A percentile compares a stretch with the other conserved stretches of the same genome.
Conservation (phyloP, 2,797 vertebrate species). For the Myiotriccus ornatus region DNA sequence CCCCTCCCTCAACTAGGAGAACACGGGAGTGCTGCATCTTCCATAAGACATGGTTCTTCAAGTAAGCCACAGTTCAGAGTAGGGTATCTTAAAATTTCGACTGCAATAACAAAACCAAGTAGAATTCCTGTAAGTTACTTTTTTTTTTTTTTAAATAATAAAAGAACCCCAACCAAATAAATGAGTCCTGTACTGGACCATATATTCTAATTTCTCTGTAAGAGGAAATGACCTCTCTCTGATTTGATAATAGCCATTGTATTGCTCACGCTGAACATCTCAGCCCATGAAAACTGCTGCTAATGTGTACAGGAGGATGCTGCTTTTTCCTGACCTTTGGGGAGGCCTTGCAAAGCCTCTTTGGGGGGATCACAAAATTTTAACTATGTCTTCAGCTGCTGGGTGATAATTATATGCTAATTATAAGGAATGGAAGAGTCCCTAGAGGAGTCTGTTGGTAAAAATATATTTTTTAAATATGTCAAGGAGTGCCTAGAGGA, state of each 20-base stretch:
- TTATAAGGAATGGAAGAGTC: slow-evolving; percentile 42
- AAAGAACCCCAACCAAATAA: too few species aligned
- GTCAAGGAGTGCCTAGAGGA: slow-evolving; percentile 54
- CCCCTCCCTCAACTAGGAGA: not conserved
- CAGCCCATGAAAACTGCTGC: not conserved
- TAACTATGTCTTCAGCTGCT: slow-evolving; percentile 52
- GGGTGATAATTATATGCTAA: slow-evolving; percentile 64
- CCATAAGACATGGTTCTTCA: not conserved
- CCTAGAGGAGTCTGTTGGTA: slow-evolving; percentile 23
- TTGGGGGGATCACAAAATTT: slow-evolving; percentile 29
- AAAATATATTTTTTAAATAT: slow-evolving; percentile 63
- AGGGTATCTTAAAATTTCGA: not conserved
- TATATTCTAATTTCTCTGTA: not conserved
- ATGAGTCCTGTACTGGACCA: not conserved
- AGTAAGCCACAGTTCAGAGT: not conserved
- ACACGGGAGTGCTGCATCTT: not conserved
- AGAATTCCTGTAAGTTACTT: not conserved
- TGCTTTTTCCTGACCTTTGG: not conserved
- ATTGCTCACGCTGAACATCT: not conserved
- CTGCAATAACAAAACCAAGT: not conserved
- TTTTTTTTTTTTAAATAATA: not conserved
- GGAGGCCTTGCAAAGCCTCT: not conserved
- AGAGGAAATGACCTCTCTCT: not conserved
- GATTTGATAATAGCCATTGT: not conserved
- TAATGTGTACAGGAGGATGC: not conserved